These are phyloP conservation scores for Coreius guichenoti DNA, from an alignment of 2,797 vertebrate genomes.

Conservation along the genomic window DNA sequence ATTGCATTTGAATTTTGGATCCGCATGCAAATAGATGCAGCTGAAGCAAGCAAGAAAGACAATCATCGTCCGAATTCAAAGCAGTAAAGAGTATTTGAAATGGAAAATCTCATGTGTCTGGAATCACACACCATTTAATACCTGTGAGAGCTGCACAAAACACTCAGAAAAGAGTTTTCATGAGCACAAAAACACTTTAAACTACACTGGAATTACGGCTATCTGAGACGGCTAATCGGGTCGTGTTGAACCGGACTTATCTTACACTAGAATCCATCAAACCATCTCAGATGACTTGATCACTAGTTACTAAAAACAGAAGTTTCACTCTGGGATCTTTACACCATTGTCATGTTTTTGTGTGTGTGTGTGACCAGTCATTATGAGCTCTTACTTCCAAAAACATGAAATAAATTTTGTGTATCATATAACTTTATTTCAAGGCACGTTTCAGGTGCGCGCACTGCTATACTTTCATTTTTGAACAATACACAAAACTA, in stretches of 20 bases:
- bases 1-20: conserved; percentile 13
- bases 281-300: neutral
- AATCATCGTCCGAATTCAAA: neutral
- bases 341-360: neutral
- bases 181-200: neutral
- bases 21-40: conserved; percentile 12
- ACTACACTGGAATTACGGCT: conserved; percentile 13
- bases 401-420: neutral
- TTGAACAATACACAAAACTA: conserved; percentile 4
- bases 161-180: neutral
- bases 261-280: neutral
- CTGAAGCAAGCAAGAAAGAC: neutral
- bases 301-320: neutral
- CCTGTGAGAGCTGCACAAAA: conserved; percentile 30
- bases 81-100: neutral
- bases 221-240: conserved; percentile 18
- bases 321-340: conserved; percentile 7
- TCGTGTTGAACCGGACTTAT: neutral
- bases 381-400: neutral
- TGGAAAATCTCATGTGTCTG: neutral
- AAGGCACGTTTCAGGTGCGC: neutral
- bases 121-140: conserved; percentile 11
- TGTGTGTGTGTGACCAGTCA: neutral
- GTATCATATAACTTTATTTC: neutral
- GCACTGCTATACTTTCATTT: neutral